A percentile compares a stretch with the other conserved stretches of the same genome.
Conservation (phyloP, 2,113 vertebrate genomes). For the Cheilinus undulatus region DNA sequence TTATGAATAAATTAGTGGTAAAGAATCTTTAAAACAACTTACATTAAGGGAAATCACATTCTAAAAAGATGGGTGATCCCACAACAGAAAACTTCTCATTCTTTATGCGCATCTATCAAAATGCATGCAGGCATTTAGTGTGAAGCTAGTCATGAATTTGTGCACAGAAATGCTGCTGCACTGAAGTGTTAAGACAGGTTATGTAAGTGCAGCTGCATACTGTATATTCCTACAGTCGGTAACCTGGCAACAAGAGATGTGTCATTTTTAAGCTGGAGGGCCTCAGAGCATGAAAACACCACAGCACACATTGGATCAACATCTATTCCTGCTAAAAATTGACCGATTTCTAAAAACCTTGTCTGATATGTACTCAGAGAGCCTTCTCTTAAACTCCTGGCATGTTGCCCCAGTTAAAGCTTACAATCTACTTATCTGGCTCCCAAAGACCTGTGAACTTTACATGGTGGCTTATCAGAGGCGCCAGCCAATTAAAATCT, state of each 20-base stretch:
- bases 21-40: neutral
- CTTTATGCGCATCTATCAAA: neutral
- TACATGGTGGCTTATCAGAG: constrained; percentile 7
- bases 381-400: neutral
- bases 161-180: constrained; percentile 10
- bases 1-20: neutral
- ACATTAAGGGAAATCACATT: neutral
- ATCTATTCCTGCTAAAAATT: neutral
- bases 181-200: constrained; percentile 54
- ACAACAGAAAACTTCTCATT: neutral
- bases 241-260: constrained; percentile 76
- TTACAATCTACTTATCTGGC: neutral
- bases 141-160: neutral
- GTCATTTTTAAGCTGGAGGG: constrained; percentile 26
- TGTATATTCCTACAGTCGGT: constrained; percentile 57
- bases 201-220: constrained; percentile 58
- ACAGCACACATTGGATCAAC: neutral
- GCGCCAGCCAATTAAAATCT: constrained; percentile 37
- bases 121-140: neutral
- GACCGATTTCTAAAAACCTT: neutral
- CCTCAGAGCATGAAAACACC: constrained; percentile 12
- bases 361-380: neutral
- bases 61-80: neutral
- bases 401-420: neutral
- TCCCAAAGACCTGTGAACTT: neutral